Percentiles rank a stretch among this genome's conserved stretches.
phyloP scores from a whole-genome alignment of 37 sponge, comb jelly and placozoan genomes.

The Petrosia ficiformis region DNA sequence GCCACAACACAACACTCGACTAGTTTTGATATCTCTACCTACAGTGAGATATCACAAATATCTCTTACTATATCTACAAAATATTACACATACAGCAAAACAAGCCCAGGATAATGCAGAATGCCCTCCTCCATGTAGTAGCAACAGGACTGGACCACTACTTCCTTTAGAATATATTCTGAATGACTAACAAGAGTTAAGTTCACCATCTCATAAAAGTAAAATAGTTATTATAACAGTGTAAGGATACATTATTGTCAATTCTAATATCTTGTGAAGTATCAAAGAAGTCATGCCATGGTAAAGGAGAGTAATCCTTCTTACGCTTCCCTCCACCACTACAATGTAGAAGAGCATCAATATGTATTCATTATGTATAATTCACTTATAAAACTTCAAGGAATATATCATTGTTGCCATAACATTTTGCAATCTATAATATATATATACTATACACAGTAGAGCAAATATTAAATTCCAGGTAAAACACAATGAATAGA shows the following conservation, averaged over 20 bases:
- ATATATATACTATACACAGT: too few relatives aligned
- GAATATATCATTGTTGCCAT: too few relatives aligned
- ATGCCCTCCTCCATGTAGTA: constrained; percentile 97
- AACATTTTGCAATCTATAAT: too few relatives aligned
- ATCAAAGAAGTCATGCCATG: constrained; percentile 83
- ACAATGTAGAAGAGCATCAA: too few relatives aligned
- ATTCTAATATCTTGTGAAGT: constrained; percentile 32
- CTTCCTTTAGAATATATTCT: constrained; percentile 79
- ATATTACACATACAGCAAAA: constrained; percentile 81
- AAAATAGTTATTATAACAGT: not conserved
- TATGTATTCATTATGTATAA: too few relatives aligned
- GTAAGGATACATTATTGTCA: constrained; percentile 57
- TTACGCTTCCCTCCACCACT: constrained; percentile 2
- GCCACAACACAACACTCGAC: constrained; percentile 69
- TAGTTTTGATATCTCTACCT: constrained; percentile 35
- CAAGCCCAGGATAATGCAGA: constrained; percentile 95
- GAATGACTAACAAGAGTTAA: constrained; percentile 40
- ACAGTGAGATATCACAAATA: constrained; percentile 4
- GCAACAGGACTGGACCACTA: constrained; percentile 79
- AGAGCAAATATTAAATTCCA: too few relatives aligned
- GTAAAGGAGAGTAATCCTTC: constrained; percentile 69
- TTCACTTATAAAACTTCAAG: too few relatives aligned
- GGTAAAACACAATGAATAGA: too few relatives aligned
- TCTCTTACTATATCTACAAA: too few relatives aligned
- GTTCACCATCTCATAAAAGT: not conserved